Evolutionary conservation across 2,888 invertebrate species (phyloP).

Genomic region (Mimachlamys varia): DNA sequence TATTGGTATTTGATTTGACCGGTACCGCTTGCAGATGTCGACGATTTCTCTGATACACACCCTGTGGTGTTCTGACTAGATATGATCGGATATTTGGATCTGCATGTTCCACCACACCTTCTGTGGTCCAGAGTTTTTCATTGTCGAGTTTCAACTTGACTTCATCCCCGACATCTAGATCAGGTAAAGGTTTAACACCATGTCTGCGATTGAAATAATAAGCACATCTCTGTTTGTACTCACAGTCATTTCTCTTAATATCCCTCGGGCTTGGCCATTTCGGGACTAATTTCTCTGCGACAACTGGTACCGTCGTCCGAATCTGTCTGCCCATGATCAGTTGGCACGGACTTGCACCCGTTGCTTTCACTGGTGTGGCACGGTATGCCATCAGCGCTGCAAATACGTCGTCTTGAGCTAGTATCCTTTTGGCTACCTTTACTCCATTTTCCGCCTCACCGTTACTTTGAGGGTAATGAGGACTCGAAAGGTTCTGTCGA

Average conservation of each 20-base stretch:
- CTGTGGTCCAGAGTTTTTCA: constrained; percentile 37
- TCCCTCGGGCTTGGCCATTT: constrained; percentile 43
- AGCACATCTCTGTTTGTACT: neutral
- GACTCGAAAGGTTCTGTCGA: constrained; percentile 35
- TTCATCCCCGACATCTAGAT: constrained; percentile 23
- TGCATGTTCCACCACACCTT: neutral
- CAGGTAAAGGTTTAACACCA: neutral
- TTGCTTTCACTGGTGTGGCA: constrained; percentile 44
- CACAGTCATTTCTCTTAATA: neutral
- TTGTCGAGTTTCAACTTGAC: constrained; percentile 39
- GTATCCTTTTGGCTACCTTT: constrained; percentile 47
- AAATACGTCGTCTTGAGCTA: constrained; percentile 49
- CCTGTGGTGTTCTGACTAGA: constrained; percentile 8
- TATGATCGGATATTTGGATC: neutral
- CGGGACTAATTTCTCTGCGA: constrained; percentile 4
- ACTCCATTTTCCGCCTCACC: constrained; percentile 56
- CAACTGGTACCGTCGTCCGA: constrained; percentile 44
- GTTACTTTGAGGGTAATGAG: constrained; percentile 52
- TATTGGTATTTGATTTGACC: no score
- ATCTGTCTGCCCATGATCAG: constrained; percentile 53
- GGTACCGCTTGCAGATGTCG: constrained; percentile 6
- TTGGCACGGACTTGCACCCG: constrained; percentile 49
- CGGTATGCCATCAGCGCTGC: constrained; percentile 49
- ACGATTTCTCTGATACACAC: constrained; percentile 1
- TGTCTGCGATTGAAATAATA: constrained; percentile 32